Percentiles rank a stretch among this genome's conserved stretches.
Evolutionary conservation across 1,140 invertebrate genomes (phyloP).

Genomic region (Tigriopus japonicus): DNA sequence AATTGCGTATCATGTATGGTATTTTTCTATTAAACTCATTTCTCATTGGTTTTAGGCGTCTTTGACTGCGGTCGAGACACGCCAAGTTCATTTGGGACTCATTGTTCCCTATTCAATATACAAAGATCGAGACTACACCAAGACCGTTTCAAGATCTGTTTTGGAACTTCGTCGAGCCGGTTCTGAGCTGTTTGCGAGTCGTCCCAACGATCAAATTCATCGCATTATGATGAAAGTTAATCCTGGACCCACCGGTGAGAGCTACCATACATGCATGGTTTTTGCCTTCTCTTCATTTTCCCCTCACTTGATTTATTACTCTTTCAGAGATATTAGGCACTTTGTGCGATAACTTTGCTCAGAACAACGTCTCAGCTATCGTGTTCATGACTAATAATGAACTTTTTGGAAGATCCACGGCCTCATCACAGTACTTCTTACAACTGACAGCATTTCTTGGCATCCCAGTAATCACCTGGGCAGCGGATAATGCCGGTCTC

Average conservation of each 20-base stretch:
- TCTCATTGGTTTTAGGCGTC: too few relatives aligned
- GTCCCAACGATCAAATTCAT: slow-evolving; percentile 38
- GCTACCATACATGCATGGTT: not conserved
- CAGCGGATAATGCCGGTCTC: slow-evolving; percentile 73
- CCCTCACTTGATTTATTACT: slow-evolving; percentile 10
- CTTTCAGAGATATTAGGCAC: slow-evolving; percentile 34
- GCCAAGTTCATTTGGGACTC: slow-evolving; percentile 28
- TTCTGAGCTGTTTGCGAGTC: slow-evolving; percentile 34
- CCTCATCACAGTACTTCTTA: slow-evolving; percentile 78
- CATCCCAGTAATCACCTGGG: slow-evolving; percentile 80
- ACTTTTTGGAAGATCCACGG: slow-evolving; percentile 62
- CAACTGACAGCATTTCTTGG: slow-evolving; percentile 66
- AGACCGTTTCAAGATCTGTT: slow-evolving; percentile 42
- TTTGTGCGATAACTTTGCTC: slow-evolving; percentile 68
- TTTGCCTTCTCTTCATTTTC: not conserved
- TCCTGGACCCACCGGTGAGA: slow-evolving; percentile 49
- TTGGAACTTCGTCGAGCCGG: slow-evolving; percentile 35
- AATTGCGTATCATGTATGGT: too few relatives aligned
- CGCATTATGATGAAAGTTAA: slow-evolving; percentile 45
- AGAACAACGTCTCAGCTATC: slow-evolving; percentile 70
- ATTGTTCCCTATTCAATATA: slow-evolving; percentile 53
- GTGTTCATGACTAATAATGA: slow-evolving; percentile 85
- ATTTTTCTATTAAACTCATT: too few relatives aligned
- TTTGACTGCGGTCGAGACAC: too few relatives aligned
- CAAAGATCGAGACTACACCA: slow-evolving; percentile 43